These are phyloP conservation scores for Guaruba guarouba DNA, from an alignment of 2,113 vertebrate species.

Conservation along the genomic window DNA sequence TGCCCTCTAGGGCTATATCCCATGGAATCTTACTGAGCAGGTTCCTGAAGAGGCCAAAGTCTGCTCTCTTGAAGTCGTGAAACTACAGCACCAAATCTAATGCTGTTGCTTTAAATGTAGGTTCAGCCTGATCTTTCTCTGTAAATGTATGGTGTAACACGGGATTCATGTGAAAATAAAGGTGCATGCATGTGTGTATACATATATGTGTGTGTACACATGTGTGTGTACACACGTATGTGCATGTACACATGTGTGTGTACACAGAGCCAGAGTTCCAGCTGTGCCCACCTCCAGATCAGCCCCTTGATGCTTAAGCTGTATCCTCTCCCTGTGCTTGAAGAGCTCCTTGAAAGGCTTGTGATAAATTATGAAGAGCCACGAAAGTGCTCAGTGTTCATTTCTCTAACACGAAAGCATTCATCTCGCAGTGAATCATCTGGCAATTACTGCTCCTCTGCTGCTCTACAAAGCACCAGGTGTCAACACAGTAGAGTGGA, in stretches of 20 bases:
- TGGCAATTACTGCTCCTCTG: background rate
- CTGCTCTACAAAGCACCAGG: background rate
- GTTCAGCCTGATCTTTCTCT: background rate
- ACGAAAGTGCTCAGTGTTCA: background rate
- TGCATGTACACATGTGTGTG: background rate
- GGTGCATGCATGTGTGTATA: accelerated
- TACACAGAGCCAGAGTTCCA: background rate
- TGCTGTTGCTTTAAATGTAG: background rate
- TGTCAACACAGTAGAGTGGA: background rate
- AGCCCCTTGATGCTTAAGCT: background rate
- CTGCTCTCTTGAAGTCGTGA: background rate
- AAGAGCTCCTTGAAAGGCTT: background rate
- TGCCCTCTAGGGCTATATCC: too few relatives aligned
- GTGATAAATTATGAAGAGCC: background rate
- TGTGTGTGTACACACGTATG: background rate
- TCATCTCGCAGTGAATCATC: background rate
- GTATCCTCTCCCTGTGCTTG: background rate
- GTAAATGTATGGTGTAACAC: background rate
- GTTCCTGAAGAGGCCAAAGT: too few relatives aligned
- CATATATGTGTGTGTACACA: accelerated
- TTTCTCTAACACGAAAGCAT: background rate
- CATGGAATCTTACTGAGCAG: too few relatives aligned
- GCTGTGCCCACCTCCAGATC: background rate
- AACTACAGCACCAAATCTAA: background rate
- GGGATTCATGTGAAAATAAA: background rate